Evolutionary conservation across 2,797 vertebrate genomes (phyloP), one percentile per base, ranked within the genome.

Genomic region (Nasua narica): DNA sequence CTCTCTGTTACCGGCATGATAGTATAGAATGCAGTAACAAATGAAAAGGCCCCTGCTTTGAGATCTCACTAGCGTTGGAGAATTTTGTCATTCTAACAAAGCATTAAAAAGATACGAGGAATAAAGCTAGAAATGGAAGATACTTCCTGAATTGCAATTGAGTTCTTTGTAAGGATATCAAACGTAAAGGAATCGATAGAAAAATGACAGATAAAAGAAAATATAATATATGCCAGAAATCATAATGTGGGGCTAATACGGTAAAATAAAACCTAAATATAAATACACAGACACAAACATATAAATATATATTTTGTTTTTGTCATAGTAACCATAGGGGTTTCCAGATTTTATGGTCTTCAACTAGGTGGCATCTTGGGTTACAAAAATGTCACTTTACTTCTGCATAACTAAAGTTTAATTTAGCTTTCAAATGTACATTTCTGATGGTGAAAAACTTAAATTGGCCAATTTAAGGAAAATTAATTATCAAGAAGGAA

Each of bases 61-160:
- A 60, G 81, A 54, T 67, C 48, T 94, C 72, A 67, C 32, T 60
- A 43, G 50, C 65, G 7, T 46, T 91, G 4, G 87, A 82, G 35
- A 96, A 84, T 91, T 91, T 69, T 88, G 65, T 89, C 83, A 78
- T 69, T 78, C 0, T 18, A 96, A 87, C 2, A 58, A 91, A 95
- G 5, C 18, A 87, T 89, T 96, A 72, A 76, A 95, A 85, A 87
- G 32, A 79, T 86, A 50, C 48, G 40, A 82, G 32, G 60, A 90
- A 50, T 93, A 72, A 87, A 92, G 52, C 27, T 94, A 87, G 54
- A 95, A 72, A 79, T 96, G 69, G 43, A 92, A 92, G 21, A 78
- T 65, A 58, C 21, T 89, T 91, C 23, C 19, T 67, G 84, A 72
- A 82, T 87, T 95, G 58, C 25, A 86, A 21, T 19, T 43, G 52